Evolutionary conservation across 2,888 invertebrate species (phyloP), one percentile per base, ranked within the genome.

Genomic region (Cerastoderma edule): DNA sequence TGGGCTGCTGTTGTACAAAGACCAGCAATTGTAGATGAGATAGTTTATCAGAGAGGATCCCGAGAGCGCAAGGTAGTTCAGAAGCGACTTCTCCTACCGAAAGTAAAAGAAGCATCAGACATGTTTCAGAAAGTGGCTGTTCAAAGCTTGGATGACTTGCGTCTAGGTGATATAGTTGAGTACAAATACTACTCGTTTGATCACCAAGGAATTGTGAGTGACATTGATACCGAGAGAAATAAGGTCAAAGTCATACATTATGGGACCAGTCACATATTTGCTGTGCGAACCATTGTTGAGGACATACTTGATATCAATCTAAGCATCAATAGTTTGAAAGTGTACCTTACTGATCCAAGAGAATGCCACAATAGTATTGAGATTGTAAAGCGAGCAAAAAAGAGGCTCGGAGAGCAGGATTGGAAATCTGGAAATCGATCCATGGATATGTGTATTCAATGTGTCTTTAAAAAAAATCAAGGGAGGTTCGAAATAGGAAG

Each of bases 231-330:
- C n/a, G 44, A 32, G 6, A 27, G 22, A 19, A 48, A 67, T 24
- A 68, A n/a, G 27, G 74, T 80, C 8, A 71, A 54, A 16, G 71
- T 76, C 22, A 73, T 80, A 24, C 76, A 80, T 63, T 80, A 80
- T 53, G 80, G 80, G 13, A 28, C 73, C 6, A 32, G 19, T 3
- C 64, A 73, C 30, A 46, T 73, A 0, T 76, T 80, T 35, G 72
- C 79, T 4, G 70, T 72, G 8, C 32, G 76, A 39, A 74, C 67
- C 8, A 70, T 80, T 28, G 53, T 76, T 32, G 74, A 74, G 30
- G 80, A 80, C 10, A 63, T 16, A 4, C 8, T 80, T 8, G 32
- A 35, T 6, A n/a, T 73, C 1, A 53, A 80, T 35, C 35, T 71
- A 27, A 32, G 19, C 19, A 44, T 67, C 6, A 50, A 48, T 35